A percentile compares a stretch with the other conserved stretches of the same genome.
phyloP scores from a whole-genome alignment of 2,113 vertebrate genomes.

The Sardina pilchardus region DNA sequence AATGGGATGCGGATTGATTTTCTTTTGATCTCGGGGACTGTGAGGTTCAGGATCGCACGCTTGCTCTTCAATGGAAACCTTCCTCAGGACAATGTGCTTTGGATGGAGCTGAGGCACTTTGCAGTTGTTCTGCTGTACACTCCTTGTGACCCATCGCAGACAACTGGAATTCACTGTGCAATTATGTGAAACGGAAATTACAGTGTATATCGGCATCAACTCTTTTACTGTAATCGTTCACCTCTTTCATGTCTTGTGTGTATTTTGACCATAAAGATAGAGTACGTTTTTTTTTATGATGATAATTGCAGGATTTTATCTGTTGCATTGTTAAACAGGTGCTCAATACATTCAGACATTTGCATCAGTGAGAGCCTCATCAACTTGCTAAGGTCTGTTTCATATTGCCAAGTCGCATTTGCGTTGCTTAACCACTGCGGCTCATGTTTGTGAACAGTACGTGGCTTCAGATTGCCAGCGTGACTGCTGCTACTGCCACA shows the following conservation, averaged over 20 bases:
- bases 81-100: background rate
- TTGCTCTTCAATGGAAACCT: conserved; percentile 15
- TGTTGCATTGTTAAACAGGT: background rate
- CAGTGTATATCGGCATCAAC: background rate
- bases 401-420: no score
- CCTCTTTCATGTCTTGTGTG: background rate
- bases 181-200: background rate
- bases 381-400: background rate
- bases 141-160: background rate
- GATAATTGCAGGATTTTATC: background rate
- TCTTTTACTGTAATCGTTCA: background rate
- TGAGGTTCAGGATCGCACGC: conserved; percentile 33
- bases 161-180: conserved; percentile 22
- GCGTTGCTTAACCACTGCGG: no score
- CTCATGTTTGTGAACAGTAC: no score
- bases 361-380: background rate
- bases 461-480: no score
- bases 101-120: background rate
- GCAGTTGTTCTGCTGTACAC: background rate
- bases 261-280: background rate
- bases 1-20: conserved; percentile 63
- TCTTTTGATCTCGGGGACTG: conserved; percentile 44
- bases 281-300: background rate
- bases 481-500: no score
- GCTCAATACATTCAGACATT: background rate